Evolutionary conservation across 2,797 vertebrate species (phyloP).

Genomic region (Hydrocynus forskahlii): DNA sequence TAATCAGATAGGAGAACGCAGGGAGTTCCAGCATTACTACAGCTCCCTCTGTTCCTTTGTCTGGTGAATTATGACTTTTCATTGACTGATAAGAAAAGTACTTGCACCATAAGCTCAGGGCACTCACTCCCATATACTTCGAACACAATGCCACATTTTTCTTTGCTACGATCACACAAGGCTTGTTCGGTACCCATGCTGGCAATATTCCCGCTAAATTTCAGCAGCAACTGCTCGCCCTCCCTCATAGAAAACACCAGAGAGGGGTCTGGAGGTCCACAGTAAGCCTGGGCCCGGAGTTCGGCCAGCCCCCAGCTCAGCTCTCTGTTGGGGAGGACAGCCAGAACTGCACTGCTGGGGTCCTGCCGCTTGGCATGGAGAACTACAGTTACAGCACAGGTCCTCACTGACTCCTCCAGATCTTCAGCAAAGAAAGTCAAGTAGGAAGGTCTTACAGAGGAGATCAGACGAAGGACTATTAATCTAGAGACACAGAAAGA

Average conservation of each 20-base stretch:
- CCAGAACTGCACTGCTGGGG: constrained; percentile 70
- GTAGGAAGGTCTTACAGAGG: constrained; percentile 63
- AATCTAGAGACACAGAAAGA: constrained; percentile 72
- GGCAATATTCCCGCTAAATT: constrained; percentile 87
- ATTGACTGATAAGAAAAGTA: neutral
- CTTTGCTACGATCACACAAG: neutral
- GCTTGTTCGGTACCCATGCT: constrained; percentile 72
- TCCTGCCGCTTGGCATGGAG: constrained; percentile 74
- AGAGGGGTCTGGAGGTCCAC: constrained; percentile 73
- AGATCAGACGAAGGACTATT: constrained; percentile 78
- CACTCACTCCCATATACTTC: neutral
- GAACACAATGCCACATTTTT: neutral
- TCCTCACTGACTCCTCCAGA: constrained; percentile 76
- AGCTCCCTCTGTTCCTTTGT: neutral
- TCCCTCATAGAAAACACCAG: constrained; percentile 81
- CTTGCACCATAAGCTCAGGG: neutral
- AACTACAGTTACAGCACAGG: constrained; percentile 74
- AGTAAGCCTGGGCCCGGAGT: constrained; percentile 74
- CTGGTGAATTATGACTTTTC: neutral
- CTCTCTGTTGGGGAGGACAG: constrained; percentile 78
- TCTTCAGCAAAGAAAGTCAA: constrained; percentile 78
- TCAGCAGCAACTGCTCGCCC: constrained; percentile 84
- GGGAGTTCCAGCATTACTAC: neutral
- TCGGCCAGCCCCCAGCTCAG: constrained; percentile 74
- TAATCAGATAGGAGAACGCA: neutral